Conservation (phyloP, 2,888 invertebrate species). For the Drosophila setosimentum region DNA sequence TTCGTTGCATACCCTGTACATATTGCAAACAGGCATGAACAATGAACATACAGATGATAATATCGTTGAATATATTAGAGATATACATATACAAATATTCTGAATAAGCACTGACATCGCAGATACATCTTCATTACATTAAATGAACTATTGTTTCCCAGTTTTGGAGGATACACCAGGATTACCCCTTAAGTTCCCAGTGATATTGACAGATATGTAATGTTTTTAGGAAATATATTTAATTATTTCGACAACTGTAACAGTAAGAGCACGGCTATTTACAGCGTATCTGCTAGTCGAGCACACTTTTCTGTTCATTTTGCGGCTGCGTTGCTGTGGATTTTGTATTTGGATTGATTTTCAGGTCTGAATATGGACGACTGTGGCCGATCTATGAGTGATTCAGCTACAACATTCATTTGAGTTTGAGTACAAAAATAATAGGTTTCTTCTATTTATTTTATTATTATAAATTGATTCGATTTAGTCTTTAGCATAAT, state of each 20-base stretch:
- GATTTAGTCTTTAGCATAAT: no score
- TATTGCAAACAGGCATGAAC: not conserved
- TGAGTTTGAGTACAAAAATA: not conserved
- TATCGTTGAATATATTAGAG: no score
- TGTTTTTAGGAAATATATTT: no score
- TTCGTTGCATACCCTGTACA: not conserved
- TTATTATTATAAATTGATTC: no score
- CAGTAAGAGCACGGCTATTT: not conserved
- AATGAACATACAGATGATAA: no score
- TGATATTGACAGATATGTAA: no score
- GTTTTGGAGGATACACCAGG: no score
- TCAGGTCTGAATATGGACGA: constrained; percentile 21
- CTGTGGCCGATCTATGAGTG: not conserved
- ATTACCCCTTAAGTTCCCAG: no score
- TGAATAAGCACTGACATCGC: no score
- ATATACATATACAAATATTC: no score
- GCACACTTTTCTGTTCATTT: not conserved
- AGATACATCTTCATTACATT: no score
- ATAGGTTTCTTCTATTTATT: not conserved
- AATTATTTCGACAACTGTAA: not conserved
- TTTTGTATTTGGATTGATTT: constrained; percentile 60
- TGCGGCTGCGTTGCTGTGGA: constrained; percentile 51
- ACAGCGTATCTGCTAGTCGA: not conserved
- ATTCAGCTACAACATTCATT: not conserved
- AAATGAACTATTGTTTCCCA: no score